A percentile compares a stretch with the other conserved stretches of the same genome.
Conservation (phyloP, 2,113 vertebrate genomes). For the Scopus umbretta region DNA sequence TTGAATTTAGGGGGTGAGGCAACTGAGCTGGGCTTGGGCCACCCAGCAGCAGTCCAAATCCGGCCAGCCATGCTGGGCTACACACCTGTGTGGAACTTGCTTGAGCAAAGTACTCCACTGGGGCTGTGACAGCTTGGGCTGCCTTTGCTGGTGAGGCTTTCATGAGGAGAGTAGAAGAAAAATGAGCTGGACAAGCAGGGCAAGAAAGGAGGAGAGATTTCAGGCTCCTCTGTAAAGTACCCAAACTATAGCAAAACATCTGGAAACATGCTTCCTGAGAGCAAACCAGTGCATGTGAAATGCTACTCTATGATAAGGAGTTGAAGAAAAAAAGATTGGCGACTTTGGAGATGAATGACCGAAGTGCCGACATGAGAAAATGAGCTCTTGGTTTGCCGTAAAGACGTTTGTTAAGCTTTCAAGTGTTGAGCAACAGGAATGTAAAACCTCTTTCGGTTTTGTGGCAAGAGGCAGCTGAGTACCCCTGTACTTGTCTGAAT, state of each 20-base stretch:
- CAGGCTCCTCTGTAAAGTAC: not conserved
- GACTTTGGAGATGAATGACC: not conserved
- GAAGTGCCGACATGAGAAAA: not conserved
- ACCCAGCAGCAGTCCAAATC: not conserved
- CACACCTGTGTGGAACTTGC: not conserved
- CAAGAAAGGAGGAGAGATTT: not conserved
- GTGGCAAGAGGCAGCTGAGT: not conserved
- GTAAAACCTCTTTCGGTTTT: not conserved
- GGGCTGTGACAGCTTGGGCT: not conserved
- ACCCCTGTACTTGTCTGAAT: not conserved
- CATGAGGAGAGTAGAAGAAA: not conserved
- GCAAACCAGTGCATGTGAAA: not conserved
- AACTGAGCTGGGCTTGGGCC: not conserved
- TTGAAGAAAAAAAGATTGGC: not conserved
- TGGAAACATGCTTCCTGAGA: not conserved
- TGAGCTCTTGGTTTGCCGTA: not conserved
- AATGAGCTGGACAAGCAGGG: not conserved
- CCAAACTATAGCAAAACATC: not conserved
- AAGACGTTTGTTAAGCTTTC: not conserved
- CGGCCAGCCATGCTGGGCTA: rapidly evolving
- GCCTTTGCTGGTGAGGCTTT: not conserved
- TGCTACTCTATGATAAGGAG: not conserved
- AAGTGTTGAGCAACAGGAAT: not conserved
- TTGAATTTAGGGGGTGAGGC: not conserved
- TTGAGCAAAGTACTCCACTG: not conserved